phyloP scores from a whole-genome alignment of 2,797 vertebrate species.

The Rallus crepitans region DNA sequence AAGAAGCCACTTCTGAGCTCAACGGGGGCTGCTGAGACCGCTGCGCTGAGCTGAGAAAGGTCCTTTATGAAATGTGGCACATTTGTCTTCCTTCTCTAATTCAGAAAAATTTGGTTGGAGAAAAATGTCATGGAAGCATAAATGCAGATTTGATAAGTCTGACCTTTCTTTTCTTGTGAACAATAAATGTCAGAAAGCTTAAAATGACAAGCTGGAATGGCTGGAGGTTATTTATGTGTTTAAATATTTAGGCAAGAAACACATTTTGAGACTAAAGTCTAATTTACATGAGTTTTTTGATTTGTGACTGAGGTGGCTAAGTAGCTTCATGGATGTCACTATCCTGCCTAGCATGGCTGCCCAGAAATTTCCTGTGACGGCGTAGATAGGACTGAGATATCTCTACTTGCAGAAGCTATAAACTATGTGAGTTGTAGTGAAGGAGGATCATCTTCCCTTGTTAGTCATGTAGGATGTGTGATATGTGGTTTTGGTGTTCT shows the following conservation, averaged over 20 bases:
- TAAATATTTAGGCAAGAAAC: slow-evolving; percentile 81
- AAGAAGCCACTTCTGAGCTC: slow-evolving; percentile 2
- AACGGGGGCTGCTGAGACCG: neutral
- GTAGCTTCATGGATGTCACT: slow-evolving; percentile 2
- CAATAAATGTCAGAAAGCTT: slow-evolving; percentile 83
- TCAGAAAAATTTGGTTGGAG: slow-evolving; percentile 75
- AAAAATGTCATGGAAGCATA: slow-evolving; percentile 80
- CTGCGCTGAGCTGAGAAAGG: slow-evolving; percentile 46
- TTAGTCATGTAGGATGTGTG: neutral
- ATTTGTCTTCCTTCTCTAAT: slow-evolving; percentile 72
- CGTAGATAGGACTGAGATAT: neutral
- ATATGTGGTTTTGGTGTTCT: neutral
- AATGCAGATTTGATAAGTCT: slow-evolving; percentile 81
- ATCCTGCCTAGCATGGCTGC: neutral
- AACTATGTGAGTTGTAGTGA: neutral
- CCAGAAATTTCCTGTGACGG: slow-evolving; percentile 9
- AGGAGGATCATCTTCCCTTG: neutral
- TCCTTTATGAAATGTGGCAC: slow-evolving; percentile 48
- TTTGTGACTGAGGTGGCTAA: neutral
- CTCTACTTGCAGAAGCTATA: neutral
- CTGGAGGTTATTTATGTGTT: slow-evolving; percentile 78
- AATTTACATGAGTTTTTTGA: slow-evolving; percentile 68
- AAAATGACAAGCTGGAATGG: slow-evolving; percentile 76
- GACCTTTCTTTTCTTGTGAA: slow-evolving; percentile 81
- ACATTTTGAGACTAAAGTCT: slow-evolving; percentile 65